Evolutionary conservation across 1,140 invertebrate species (phyloP), one percentile per base, ranked within the genome.

Genomic region (Amyelois transitella): DNA sequence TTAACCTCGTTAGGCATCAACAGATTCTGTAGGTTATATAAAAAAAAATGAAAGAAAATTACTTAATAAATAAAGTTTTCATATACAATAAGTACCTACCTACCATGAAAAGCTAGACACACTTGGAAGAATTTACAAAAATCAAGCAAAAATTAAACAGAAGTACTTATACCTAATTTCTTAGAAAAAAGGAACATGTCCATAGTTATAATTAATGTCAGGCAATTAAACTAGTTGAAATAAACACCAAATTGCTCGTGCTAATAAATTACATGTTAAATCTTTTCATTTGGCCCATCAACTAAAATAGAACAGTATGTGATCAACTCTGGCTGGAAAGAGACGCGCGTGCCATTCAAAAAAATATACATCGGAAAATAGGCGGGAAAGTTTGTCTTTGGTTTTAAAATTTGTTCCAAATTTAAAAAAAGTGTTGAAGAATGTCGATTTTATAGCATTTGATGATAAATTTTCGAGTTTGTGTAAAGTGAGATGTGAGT

Each of bases 251-350:
- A 58, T 58, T 58, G 56, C 50, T 53, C 50, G 48, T 52, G 44
- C 25, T 24, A 52, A 58, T 58, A 50, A 54, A 54, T 69, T 68
- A 72, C 58, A 55, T 70, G 62, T 21, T 6, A 71, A 72, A 77
- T 68, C 56, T 77, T 77, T 80, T 71, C 58, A 69, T 77, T 78
- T 72, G 61, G 62, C 55, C 59, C 32, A 63, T 49, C 50, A 62
- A 68, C 72, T 64, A 77, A 82, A 82, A 81, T 82, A 82, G 76
- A 85, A 69, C 77, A 85, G 81, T 85, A 55, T 70, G 68, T 65
- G 71, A 64, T 63, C 55, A 63, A 63, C 68, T 53, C 64, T 62
- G 66, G 66, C 50, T 65, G 58, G 60, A 72, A 52, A 51, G 54
- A 57, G 73, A 80, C 76, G 75, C 69, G 54, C 57, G 64, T 52